A percentile compares a stretch with the other conserved stretches of the same genome.
Evolutionary conservation across 1,140 invertebrate genomes (phyloP).

Genomic region (Ips typographus): DNA sequence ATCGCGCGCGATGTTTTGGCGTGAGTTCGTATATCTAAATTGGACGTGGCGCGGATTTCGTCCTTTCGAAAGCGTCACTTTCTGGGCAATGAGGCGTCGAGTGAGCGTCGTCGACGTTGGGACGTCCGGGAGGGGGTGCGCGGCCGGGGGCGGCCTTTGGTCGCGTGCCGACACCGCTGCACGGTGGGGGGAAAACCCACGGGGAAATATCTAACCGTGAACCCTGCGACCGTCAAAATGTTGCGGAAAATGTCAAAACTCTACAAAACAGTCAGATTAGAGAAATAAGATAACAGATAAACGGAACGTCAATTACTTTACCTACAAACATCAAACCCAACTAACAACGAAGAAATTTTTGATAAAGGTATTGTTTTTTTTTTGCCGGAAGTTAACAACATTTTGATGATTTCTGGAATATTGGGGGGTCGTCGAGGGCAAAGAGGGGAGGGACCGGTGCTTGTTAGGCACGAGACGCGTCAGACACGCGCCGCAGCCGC

Average conservation of each 20-base stretch:
- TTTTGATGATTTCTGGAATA: background rate
- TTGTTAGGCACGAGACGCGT: conserved; percentile 53
- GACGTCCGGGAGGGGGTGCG: conserved; percentile 25
- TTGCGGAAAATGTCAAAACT: background rate
- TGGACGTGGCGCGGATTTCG: conserved; percentile 5
- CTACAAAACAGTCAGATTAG: too few species aligned
- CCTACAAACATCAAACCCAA: too few species aligned
- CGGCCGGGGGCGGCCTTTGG: conserved; percentile 45
- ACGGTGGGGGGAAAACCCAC: conserved; percentile 40
- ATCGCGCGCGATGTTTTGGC: background rate
- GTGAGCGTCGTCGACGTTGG: conserved; percentile 43
- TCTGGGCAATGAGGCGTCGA: conserved; percentile 38
- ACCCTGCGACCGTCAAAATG: conserved; percentile 23
- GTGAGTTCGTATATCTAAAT: background rate
- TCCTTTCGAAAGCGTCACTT: conserved; percentile 27
- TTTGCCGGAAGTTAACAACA: background rate
- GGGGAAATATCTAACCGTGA: conserved; percentile 36
- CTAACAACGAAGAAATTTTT: too few species aligned
- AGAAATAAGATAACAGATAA: too few species aligned
- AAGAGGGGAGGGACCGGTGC: conserved; percentile 47
- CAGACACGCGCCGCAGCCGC: conserved; percentile 52
- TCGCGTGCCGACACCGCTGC: conserved; percentile 53
- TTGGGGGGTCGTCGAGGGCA: conserved; percentile 34
- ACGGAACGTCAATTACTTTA: too few species aligned
- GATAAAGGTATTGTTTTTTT: too few species aligned